Evolutionary conservation across 2,113 vertebrate genomes (phyloP), one percentile per base, ranked within the genome.

Genomic region (Phodopus roborovskii): DNA sequence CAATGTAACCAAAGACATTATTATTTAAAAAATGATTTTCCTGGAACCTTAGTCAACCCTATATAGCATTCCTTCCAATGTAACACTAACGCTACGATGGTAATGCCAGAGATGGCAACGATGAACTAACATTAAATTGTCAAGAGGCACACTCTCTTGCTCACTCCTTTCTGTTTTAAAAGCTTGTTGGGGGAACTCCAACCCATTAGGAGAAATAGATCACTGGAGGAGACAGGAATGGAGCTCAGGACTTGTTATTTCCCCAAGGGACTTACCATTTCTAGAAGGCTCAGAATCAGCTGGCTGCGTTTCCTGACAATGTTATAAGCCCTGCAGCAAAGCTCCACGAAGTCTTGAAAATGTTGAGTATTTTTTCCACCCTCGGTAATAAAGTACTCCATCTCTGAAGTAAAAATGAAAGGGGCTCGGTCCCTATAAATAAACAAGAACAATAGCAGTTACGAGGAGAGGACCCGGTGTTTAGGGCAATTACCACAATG

Each of bases 361-460:
- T 98, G 98, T 85, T 99, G 98, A 28, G 99, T 98, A 50, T 98
- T 99, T 97, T 98, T 98, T 1, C 99, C 99, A 10, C 99, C 99
- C 2, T 99, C 99, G 7, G 99, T 99, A 98, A 99, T 99, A 97
- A 99, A 99, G 98, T 99, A 99, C 83, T 99, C 99, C 99, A 99
- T 99, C 98, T 99, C 99, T 24, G 99, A 99, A 3, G 99, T 99
- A 95, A 99, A 99, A 98, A 99, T 99, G 97, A 99, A 99, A 3
- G 99, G 99, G 2, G 99, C 99, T 86, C 99, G 97, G 94, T 99
- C 99, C 97, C 99, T 99, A 33, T 30, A 96, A 98, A 88, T 85
- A 19, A 97, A 93, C 16, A 97, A 93, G 98, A 92, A 28, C 71
- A 97, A 48, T 39, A 96, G n/a, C 58, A 88, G 56, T 60, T 0